Conservation (phyloP, 1,140 invertebrate species). For the Lasioglossum albipes region DNA sequence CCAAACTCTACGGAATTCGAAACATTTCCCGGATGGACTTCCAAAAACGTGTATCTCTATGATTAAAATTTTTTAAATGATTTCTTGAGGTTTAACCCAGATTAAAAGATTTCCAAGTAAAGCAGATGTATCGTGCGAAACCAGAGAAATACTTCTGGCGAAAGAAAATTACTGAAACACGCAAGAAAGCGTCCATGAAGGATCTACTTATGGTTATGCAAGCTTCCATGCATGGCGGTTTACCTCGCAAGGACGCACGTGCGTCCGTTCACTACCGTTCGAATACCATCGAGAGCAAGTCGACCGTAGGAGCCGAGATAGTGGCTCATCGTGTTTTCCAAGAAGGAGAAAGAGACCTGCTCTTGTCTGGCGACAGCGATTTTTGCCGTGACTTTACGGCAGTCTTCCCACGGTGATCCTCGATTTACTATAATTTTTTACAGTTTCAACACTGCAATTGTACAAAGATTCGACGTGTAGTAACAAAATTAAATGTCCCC, state of each 20-base stretch:
- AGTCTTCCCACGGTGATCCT: neutral
- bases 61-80: no score
- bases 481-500: no score
- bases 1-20: neutral
- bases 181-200: conserved; percentile 28
- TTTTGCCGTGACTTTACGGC: neutral
- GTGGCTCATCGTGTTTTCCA: conserved; percentile 48
- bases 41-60: no score
- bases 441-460: no score
- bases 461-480: no score
- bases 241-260: conserved; percentile 57
- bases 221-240: conserved; percentile 43
- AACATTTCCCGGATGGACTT: no score
- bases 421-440: neutral
- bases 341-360: conserved; percentile 20
- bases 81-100: neutral
- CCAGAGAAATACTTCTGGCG: neutral
- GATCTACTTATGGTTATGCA: conserved; percentile 50
- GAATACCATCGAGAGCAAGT: conserved; percentile 38
- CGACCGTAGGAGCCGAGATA: conserved; percentile 21
- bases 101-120: neutral
- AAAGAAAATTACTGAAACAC: conserved; percentile 24
- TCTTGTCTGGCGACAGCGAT: conserved; percentile 22
- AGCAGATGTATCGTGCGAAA: no score
- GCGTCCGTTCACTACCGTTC: conserved; percentile 54